These are phyloP conservation scores for Drosophila atripex DNA, from an alignment of 2,888 invertebrate species.

Conservation along the genomic window DNA sequence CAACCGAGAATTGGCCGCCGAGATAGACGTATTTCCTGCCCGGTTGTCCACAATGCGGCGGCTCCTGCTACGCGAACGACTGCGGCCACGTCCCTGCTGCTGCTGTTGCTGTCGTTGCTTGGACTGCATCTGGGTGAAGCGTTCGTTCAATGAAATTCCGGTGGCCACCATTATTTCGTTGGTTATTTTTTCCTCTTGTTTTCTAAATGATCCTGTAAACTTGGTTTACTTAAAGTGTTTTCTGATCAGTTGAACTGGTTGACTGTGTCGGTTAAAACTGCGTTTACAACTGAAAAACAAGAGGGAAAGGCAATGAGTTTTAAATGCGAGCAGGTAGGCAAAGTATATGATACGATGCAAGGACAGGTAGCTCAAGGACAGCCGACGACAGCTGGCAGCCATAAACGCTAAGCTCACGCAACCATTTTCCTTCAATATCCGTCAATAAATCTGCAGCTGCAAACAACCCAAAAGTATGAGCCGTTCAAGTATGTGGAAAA, in stretches of 20 bases:
- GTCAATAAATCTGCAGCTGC: constrained; percentile 42
- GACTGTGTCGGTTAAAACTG: constrained; percentile 43
- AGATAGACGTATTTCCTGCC: constrained; percentile 55
- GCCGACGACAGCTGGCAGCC: constrained; percentile 31
- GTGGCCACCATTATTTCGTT: constrained; percentile 79
- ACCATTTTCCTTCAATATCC: constrained; percentile 23
- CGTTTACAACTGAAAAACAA: constrained; percentile 59
- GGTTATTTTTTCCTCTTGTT: neutral
- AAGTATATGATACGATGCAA: neutral
- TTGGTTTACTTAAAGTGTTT: constrained; percentile 10
- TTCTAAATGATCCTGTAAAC: constrained; percentile 8
- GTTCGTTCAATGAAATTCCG: constrained; percentile 83
- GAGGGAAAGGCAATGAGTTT: constrained; percentile 43
- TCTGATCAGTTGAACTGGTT: constrained; percentile 26
- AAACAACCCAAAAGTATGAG: neutral
- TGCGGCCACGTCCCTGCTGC: constrained; percentile 50
- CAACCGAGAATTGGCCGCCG: constrained; percentile 81
- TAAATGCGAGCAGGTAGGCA: constrained; percentile 49
- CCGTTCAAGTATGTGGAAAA: constrained; percentile 11
- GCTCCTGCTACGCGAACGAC: constrained; percentile 72
- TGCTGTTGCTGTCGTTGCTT: constrained; percentile 31
- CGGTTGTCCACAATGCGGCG: constrained; percentile 61
- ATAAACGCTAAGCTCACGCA: constrained; percentile 40
- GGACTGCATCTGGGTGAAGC: constrained; percentile 83
- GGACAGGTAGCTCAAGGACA: constrained; percentile 19